Base-by-base conservation (phyloP, 2,888 invertebrate genomes). In the Cerastis leucographa region DNA sequence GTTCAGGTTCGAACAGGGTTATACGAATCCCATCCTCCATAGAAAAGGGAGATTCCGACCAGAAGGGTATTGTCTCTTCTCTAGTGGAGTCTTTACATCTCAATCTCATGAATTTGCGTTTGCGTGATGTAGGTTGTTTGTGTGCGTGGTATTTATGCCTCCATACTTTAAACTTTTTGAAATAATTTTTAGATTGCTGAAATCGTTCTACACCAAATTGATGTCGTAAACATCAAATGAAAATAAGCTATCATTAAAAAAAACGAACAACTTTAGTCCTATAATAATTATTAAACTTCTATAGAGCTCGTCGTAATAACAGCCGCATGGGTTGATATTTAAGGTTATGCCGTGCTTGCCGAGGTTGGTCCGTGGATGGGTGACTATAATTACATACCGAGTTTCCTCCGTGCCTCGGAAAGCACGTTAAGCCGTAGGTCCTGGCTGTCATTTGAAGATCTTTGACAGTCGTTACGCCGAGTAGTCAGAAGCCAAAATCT, bases 1-100 rank as follows among this genome's bases (percentile, higher is more conserved):
- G 29, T 86, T 78, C 2, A 61, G 1, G 17, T 12, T 12, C 12
- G 22, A 61, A 61, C 22, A 61, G 5, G 0, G 61, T 61, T n/a
- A 4, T 35, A 11, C 19, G 5, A 19, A 22, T 19, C 35, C 17
- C 29, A 59, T 29, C 4, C 17, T 61, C 11, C 19, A 62, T 12
- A 12, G 12, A 40, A 35, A 61, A 35, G 9, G 35, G 12, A 12
- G 40, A 62, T 6, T 22, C 40, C 7, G 22, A 40, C 12, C 22
- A 40, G 11, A 22, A 3, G 12, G 17, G 11, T 40, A 2, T 22
- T 5, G 2, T 17, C 17, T 59, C 29, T 59, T 29, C 29, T 59
- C 29, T 29, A 17, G 25, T 17, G 25, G 2, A 2, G 56, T 25
- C 35, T 35, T 6, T 14, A 12, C 25, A n/a, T 5, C 54, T 51